phyloP scores from a whole-genome alignment of 2,797 vertebrate genomes.

The Macrochelys suwanniensis region DNA sequence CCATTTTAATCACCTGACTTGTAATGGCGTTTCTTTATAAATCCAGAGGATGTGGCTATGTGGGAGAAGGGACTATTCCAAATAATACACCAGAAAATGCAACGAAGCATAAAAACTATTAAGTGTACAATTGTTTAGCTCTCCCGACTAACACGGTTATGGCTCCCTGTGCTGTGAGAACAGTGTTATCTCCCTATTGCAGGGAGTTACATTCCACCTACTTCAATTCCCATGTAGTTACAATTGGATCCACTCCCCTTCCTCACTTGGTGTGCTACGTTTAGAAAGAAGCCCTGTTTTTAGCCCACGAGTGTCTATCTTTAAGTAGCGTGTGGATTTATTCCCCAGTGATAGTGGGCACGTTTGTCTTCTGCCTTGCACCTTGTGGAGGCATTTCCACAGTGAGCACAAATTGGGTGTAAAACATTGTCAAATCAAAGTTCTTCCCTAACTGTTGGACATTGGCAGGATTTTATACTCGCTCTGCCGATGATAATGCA shows the following conservation, averaged over 20 bases:
- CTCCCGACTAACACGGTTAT: background rate
- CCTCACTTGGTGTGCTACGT: background rate
- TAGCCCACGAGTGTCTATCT: background rate
- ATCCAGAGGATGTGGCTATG: background rate
- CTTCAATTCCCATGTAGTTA: background rate
- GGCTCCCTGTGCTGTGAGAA: background rate
- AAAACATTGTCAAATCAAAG: background rate
- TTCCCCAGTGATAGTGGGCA: background rate
- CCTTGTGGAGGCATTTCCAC: background rate
- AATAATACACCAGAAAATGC: background rate
- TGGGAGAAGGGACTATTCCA: background rate
- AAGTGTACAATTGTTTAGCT: background rate
- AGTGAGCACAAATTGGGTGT: background rate
- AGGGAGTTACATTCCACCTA: background rate
- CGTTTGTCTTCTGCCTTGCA: background rate
- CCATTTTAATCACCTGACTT: background rate
- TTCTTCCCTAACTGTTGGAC: background rate
- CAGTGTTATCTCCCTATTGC: background rate
- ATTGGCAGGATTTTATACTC: background rate
- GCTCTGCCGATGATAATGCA: background rate
- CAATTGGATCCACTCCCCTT: background rate
- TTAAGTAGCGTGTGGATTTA: accelerated
- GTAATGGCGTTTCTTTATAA: background rate
- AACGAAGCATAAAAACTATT: background rate
- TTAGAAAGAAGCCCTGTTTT: background rate